Evolutionary conservation across 2,888 invertebrate genomes (phyloP), one percentile per base, ranked within the genome.

Genomic region (Drosophila emarginata): DNA sequence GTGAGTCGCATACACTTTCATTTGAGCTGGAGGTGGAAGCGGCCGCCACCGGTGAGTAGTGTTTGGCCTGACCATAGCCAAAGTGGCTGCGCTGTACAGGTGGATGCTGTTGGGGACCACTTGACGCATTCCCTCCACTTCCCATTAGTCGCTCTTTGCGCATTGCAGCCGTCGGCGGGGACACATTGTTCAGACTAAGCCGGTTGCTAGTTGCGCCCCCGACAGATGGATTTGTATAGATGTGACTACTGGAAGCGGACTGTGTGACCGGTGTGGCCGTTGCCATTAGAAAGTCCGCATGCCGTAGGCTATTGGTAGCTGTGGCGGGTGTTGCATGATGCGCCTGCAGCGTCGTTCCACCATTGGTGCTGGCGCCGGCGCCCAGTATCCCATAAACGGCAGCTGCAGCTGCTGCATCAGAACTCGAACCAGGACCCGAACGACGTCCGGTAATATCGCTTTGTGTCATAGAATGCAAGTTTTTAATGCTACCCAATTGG

Each of bases 1-100:
- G 94, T 82, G 93, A 93, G 66, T 95, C 95, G 74, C 95, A 95
- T 56, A 97, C 95, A 0, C 97, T 97, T 93, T 97, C 97, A 82
- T 95, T 96, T 18, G 97, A 96, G 92, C 97, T 97, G 91, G 96
- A 96, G 15, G 95, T 95, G 70, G 93, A 93, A 21, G 90, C 90
- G 28, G 91, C 91, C 57, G 90, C 90, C 28, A 89, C 86, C 11
- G 91, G 87, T 0, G 90, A 86, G 76, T 91, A 91, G 18, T 91
- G 91, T 62, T 91, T 91, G 1, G 83, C 77, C 72, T 90, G 90
- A 18, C 89, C 88, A 68, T 91, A 91, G 54, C 81, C 82, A 69
- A 89, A 80, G 67, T 89, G 90, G 53, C 89, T 79, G 45, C 89
- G 89, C 63, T 89, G 89, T 64, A 88, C 87, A 21, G 88, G 87